phyloP scores from a whole-genome alignment of 2,888 invertebrate genomes.

The Aradus depressus region DNA sequence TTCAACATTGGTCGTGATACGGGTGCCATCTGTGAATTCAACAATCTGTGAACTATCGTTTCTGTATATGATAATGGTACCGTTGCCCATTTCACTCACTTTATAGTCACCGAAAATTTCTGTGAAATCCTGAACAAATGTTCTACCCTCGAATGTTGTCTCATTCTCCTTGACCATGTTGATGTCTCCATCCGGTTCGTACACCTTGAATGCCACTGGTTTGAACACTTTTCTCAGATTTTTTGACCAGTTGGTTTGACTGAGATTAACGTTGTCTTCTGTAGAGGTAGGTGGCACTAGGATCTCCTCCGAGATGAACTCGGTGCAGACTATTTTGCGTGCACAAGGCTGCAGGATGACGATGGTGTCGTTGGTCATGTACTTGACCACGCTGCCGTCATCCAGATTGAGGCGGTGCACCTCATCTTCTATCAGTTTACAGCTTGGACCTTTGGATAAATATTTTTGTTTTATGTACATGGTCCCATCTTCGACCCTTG shows the following conservation, averaged over 20 bases:
- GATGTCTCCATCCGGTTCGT: constrained; percentile 1
- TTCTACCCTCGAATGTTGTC: not conserved
- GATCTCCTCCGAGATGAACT: not conserved
- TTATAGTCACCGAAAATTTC: not conserved
- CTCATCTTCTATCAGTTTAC: constrained; percentile 7
- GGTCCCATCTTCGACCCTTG: not conserved
- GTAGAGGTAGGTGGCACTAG: not conserved
- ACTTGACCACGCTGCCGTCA: constrained; percentile 1
- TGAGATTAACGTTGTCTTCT: not conserved
- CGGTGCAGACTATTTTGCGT: constrained; percentile 5
- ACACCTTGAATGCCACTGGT: not conserved
- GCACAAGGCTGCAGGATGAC: constrained; percentile 9
- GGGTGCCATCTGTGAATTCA: constrained; percentile 8
- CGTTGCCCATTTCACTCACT: constrained; percentile 3
- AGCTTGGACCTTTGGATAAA: constrained; percentile 3
- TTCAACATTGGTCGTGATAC: constrained; percentile 1
- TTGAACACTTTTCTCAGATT: not conserved
- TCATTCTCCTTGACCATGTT: not conserved
- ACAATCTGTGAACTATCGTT: constrained; percentile 11
- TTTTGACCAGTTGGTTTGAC: constrained; percentile 1
- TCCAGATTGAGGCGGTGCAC: not conserved
- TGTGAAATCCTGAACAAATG: not conserved
- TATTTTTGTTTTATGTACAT: constrained; percentile 5
- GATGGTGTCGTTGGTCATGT: not conserved
- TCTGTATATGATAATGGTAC: constrained; percentile 3